Conservation (phyloP, 1,140 invertebrate genomes). For the Bilobella aurantiaca region DNA sequence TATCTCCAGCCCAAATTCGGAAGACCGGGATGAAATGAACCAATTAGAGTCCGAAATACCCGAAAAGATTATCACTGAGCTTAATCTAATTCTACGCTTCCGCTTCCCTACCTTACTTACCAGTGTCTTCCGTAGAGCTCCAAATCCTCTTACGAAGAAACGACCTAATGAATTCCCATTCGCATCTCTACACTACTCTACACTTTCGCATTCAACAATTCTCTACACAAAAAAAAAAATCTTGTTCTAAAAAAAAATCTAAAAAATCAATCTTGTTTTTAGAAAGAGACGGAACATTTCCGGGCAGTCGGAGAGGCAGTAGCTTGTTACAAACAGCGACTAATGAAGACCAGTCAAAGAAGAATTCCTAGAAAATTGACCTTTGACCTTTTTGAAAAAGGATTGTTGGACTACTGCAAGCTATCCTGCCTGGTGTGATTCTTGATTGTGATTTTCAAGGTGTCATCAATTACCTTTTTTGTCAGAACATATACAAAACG, state of each 20-base stretch:
- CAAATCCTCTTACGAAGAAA: background rate
- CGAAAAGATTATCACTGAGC: background rate
- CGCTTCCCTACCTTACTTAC: background rate
- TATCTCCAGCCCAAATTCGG: too few species aligned
- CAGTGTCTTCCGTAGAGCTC: background rate
- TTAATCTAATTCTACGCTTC: background rate
- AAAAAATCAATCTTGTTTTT: background rate
- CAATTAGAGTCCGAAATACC: background rate
- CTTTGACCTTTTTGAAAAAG: too few species aligned
- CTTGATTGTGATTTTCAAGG: background rate
- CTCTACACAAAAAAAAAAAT: too few species aligned
- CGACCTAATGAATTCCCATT: background rate
- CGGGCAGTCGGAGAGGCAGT: background rate
- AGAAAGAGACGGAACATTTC: background rate
- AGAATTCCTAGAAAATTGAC: background rate
- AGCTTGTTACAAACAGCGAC: background rate
- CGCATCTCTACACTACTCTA: too few species aligned
- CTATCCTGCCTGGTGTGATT: too few species aligned
- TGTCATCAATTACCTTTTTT: too few species aligned
- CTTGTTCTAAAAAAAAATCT: too few species aligned
- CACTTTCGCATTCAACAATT: too few species aligned
- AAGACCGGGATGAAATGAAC: background rate
- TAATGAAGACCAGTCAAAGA: background rate
- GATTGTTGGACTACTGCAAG: too few species aligned
- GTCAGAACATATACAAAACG: too few species aligned